Base-by-base conservation (phyloP, 2,888 invertebrate genomes). In the Xestia rhomboidea region DNA sequence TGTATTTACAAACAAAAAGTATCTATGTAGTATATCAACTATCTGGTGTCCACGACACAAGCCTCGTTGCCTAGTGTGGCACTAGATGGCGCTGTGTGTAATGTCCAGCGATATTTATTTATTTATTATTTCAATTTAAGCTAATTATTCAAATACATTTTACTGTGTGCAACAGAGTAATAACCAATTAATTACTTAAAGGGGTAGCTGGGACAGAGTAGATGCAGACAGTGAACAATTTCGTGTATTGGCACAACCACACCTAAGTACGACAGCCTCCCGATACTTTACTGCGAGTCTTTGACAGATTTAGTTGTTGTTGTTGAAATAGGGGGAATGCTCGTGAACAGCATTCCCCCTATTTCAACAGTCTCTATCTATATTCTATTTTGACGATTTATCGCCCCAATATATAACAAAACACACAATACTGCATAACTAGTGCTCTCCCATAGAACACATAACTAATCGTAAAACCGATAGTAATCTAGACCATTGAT, bases 401-500 rank as follows among this genome's bases (percentile, higher is more conserved):
- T 21, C 2, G n/a, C 15, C 60, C 11, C 27, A 38, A 68, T 30
- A 57, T 15, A 64, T 34, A 82, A 54, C 38, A n/a, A 46, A 2
- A 44, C 21, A 68, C 10, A 38, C 41, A 54, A 54, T 76, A 44
- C 46, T n/a, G 30, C 34, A 72, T 73, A 76, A 72, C 57, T 73
- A 24, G 49, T 51, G 13, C 41, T 54, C 24, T 57, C n/a, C 30
- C 15, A 44, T 66, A 64, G 60, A 83, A 73, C 66, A 0, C 2
- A 38, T 21, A 68, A 71, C 51, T 62, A 84, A 84, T 81, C 38
- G 66, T 67, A 63, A 51, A 72, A n/a, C 38, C 18, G 73, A 85
- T 85, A 72, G 34, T 51, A 63, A 85, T 83, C 83, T 68, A 60
- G 21, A 72, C 27, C 41, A 34, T 68, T 27, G 62, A 71, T 85